Conservation (phyloP, 2,113 vertebrate species). For the Myotis davidii region DNA sequence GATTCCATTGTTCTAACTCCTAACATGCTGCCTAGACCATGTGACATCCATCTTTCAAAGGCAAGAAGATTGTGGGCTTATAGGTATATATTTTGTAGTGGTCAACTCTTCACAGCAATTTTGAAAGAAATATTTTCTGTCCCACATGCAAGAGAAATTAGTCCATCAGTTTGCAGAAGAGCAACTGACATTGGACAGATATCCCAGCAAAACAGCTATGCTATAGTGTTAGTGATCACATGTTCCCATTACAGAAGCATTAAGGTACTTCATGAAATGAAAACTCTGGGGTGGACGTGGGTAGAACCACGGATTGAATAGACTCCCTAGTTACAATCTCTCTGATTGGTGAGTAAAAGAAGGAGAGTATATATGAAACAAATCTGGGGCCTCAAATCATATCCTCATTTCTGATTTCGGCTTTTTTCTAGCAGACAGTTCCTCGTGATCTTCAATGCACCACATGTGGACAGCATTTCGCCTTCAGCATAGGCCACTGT, state of each 20-base stretch:
- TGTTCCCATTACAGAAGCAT: not conserved
- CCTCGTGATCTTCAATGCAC: not conserved
- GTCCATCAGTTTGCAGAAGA: not conserved
- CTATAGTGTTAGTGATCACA: not conserved
- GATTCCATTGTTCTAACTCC: not conserved
- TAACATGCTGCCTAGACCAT: not conserved
- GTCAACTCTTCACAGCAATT: not conserved
- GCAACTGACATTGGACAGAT: not conserved
- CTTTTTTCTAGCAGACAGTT: not conserved
- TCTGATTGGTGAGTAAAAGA: not conserved
- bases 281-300: not conserved
- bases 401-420: not conserved
- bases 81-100: not conserved
- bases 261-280: not conserved
- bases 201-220: not conserved
- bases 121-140: not conserved
- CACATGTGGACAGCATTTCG: not conserved
- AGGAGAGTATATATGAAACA: no score
- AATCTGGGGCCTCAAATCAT: not conserved
- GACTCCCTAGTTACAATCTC: not conserved
- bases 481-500: not conserved
- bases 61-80: not conserved
- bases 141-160: not conserved
- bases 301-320: not conserved
- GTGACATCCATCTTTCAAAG: not conserved